Evolutionary conservation across 2,113 vertebrate genomes (phyloP).

Genomic region (Coptodon bakossiorum): DNA sequence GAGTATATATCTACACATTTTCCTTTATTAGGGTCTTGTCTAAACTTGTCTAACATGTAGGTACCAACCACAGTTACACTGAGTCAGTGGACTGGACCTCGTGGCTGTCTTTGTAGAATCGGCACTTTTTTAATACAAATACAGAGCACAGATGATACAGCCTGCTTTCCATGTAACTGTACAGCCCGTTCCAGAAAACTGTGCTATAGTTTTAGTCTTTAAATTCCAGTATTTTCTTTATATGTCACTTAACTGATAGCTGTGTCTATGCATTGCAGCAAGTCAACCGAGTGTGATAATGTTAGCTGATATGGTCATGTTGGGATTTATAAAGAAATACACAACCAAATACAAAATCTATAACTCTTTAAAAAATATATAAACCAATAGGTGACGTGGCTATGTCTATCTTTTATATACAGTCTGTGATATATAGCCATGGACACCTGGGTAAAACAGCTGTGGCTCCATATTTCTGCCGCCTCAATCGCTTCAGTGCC

Average conservation of each 20-base stretch:
- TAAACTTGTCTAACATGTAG: not conserved
- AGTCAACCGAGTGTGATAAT: not conserved
- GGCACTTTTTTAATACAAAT: accelerated
- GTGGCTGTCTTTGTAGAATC: not conserved
- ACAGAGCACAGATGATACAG: not conserved
- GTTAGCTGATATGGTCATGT: not conserved
- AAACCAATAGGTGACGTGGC: accelerated
- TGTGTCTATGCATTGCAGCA: not conserved
- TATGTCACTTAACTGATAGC: not conserved
- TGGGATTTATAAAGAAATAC: not conserved
- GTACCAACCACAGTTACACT: not conserved
- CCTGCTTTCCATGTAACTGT: not conserved
- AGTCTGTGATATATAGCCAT: not conserved
- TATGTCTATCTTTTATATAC: not conserved
- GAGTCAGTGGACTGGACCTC: not conserved
- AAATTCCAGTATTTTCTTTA: not conserved
- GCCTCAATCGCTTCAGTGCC: not conserved
- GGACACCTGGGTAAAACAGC: not conserved
- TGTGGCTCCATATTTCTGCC: not conserved
- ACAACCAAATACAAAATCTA: not conserved
- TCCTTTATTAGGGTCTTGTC: not conserved
- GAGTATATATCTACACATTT: not conserved
- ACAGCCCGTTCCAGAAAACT: not conserved
- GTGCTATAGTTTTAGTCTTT: not conserved
- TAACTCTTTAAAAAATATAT: not conserved